These are phyloP conservation scores for Rhingia rostrata DNA, from an alignment of 2,888 invertebrate genomes.

Conservation along the genomic window DNA sequence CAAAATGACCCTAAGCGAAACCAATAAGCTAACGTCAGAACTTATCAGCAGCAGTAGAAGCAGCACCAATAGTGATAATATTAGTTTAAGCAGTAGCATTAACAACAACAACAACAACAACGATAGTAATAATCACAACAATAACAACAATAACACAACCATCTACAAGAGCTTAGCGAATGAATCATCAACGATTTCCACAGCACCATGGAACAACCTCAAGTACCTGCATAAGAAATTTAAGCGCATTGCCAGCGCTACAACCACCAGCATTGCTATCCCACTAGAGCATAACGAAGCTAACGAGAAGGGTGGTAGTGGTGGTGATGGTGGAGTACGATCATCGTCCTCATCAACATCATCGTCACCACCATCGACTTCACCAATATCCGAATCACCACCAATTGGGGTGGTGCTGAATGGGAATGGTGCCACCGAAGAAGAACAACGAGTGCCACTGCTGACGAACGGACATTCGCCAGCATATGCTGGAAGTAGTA, in stretches of 20 bases:
- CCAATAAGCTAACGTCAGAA: conserved; percentile 67
- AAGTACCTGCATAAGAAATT: conserved; percentile 96
- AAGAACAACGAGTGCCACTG: conserved; percentile 58
- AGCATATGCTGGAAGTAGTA: conserved; percentile 58
- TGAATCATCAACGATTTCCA: conserved; percentile 73
- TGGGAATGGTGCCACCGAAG: conserved; percentile 39
- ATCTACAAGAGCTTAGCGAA: conserved; percentile 58
- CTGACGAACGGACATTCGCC: conserved; percentile 70
- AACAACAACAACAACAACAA: conserved; percentile 69
- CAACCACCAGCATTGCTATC: conserved; percentile 74
- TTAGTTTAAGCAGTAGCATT: conserved; percentile 75
- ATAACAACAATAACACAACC: conserved; percentile 41
- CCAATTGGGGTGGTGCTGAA: conserved; percentile 54
- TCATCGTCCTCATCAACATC: conserved; percentile 78
- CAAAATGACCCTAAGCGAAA: conserved; percentile 72
- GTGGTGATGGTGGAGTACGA: conserved; percentile 48
- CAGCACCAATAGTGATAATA: conserved; percentile 79
- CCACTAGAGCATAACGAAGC: conserved; percentile 69
- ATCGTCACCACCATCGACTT: conserved; percentile 63
- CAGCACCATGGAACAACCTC: conserved; percentile 84
- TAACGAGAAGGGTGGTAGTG: conserved; percentile 75
- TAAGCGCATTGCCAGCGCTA: conserved; percentile 91
- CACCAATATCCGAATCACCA: conserved; percentile 61
- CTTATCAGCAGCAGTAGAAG: conserved; percentile 76
- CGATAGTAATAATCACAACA: conserved; percentile 56